Base-by-base conservation (phyloP, 2,113 vertebrate species). In the Thryonomys swinderianus region DNA sequence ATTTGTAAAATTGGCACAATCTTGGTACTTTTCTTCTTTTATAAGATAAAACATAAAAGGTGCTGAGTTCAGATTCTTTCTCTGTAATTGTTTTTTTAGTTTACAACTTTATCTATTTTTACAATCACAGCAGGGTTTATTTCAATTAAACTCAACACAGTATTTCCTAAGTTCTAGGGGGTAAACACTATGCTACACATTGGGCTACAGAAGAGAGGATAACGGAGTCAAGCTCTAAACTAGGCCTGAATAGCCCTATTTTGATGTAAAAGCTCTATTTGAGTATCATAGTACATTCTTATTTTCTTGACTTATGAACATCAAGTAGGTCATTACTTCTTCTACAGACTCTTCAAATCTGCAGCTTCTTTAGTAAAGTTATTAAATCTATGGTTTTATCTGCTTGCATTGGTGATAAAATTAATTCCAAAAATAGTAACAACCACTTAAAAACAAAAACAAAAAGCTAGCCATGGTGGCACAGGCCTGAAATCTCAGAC, bases 381-480 rank as follows among this genome's bases (percentile, higher is more conserved):
- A 9, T 48, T 76, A 18, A 51, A 20, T 74, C 5, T 76, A 20
- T 86, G 37, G 73, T 55, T 90, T 27, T 8, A 69, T 30, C 83
- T 71, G 17, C 20, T 48, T 81, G 16, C 83, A 2, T 32, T 11
- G 1, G 30, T 57, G 25, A 67, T 88, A 3, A 93, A 89, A 91
- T 93, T 93, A 94, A 78, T 91, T 88, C 64, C 45, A 3, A n/a
- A 82, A 27, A 51, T 57, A 78, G 5, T 37, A 90, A 32, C 14
- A 40, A 64, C 4, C 1, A 79, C 79, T 84, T 59, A 13, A 7
- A 4, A 92, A 59, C 17, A 17, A 23, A 76, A 48, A 45, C 32
- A 27, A 73, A 48, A 11, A 48, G 30, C 42, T 76, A 45, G 45
- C 5, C n/a, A 40, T 71, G 67, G 20, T 21, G n/a, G 37, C 67